phyloP scores from a whole-genome alignment of 2,888 invertebrate genomes.

The Barypeithes pellucidus region DNA sequence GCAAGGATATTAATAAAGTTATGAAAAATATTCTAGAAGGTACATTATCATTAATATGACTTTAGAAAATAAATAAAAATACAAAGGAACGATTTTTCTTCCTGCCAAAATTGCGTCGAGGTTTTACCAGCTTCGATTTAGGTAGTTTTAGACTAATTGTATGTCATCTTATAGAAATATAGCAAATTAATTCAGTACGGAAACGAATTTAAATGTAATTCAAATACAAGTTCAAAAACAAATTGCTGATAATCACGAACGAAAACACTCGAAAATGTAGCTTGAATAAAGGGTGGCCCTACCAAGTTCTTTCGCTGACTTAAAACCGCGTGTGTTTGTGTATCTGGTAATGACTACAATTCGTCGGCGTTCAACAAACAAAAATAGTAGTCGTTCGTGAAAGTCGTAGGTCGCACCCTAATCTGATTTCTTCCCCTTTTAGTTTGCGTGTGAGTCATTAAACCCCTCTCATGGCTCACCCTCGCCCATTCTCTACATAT shows the following conservation, averaged over 20 bases:
- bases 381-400: constrained; percentile 48
- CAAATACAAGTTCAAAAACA: constrained; percentile 37
- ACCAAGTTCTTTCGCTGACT: constrained; percentile 57
- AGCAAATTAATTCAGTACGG: constrained; percentile 30
- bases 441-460: constrained; percentile 71
- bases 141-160: constrained; percentile 10
- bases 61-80: neutral
- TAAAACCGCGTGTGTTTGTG: constrained; percentile 64
- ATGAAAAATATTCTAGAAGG: no score
- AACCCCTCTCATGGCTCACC: constrained; percentile 64
- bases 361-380: constrained; percentile 62
- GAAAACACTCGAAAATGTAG: constrained; percentile 32
- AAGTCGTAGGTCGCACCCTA: constrained; percentile 66
- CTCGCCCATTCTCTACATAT: constrained; percentile 55
- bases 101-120: neutral
- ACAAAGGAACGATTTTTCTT: neutral
- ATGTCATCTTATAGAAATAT: constrained; percentile 26
- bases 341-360: constrained; percentile 65
- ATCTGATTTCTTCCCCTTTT: constrained; percentile 71
- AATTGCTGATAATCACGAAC: constrained; percentile 42
- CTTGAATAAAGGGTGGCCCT: constrained; percentile 43
- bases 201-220: constrained; percentile 45
- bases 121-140: constrained; percentile 4
- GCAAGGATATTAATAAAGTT: no score
- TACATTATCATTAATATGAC: no score